Conservation (phyloP, 2,113 vertebrate genomes). For the Esox niger region DNA sequence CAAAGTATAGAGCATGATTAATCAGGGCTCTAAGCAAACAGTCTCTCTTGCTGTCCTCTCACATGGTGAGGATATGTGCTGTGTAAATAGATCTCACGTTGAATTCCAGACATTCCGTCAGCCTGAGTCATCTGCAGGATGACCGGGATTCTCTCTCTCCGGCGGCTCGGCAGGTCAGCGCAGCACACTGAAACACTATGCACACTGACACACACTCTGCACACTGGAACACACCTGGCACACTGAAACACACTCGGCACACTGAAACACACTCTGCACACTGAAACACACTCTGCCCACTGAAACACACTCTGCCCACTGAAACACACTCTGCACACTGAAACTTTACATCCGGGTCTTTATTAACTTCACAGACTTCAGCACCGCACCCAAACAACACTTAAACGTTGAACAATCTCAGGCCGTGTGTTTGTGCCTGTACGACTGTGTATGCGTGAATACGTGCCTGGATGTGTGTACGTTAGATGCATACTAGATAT, state of each 20-base stretch:
- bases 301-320: too few relatives aligned
- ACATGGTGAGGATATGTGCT: constrained; percentile 57
- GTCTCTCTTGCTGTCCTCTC: constrained; percentile 4
- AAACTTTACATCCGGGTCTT: neutral
- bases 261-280: too few relatives aligned
- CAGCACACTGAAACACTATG: neutral
- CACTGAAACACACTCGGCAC: too few relatives aligned
- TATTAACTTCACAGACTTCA: neutral
- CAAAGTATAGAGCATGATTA: constrained; percentile 39
- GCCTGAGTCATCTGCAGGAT: constrained; percentile 60
- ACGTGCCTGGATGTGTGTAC: constrained; percentile 18
- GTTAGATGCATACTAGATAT: neutral
- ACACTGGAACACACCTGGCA: too few relatives aligned
- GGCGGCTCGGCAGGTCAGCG: neutral
- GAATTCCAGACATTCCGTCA: constrained; percentile 67
- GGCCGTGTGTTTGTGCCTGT: neutral
- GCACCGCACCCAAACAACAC: constrained; percentile 21
- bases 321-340: too few relatives aligned
- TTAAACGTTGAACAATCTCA: constrained; percentile 10
- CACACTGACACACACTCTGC: too few relatives aligned
- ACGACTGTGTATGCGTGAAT: constrained; percentile 5
- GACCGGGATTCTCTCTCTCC: constrained; percentile 46
- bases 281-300: too few relatives aligned
- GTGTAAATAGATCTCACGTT: constrained; percentile 71
- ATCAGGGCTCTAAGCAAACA: constrained; percentile 32